Conservation (phyloP, 2,113 vertebrate species). For the Menidia beryllina region DNA sequence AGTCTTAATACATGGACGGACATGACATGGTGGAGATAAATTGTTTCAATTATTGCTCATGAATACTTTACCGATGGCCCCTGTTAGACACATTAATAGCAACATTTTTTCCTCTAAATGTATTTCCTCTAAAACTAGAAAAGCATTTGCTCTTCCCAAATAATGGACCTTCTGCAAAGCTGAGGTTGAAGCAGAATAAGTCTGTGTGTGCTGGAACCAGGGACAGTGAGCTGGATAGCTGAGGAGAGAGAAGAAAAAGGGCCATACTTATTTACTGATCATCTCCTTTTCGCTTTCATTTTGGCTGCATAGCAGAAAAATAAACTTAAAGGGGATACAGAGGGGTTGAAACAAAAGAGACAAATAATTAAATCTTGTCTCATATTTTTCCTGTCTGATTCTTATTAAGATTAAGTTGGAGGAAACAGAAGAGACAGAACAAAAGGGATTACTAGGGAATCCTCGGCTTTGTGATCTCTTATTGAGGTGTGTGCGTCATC, state of each 20-base stretch:
- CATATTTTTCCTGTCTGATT: neutral
- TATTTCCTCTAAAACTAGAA: too few relatives aligned
- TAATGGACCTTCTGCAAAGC: neutral
- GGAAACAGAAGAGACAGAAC: neutral
- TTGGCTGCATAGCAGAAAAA: neutral
- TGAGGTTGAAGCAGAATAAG: conserved; percentile 18
- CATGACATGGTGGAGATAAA: neutral
- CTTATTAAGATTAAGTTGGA: neutral
- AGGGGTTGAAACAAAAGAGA: neutral
- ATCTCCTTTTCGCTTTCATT: neutral
- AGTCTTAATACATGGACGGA: neutral
- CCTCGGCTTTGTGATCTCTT: neutral
- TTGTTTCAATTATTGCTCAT: neutral
- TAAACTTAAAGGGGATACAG: neutral
- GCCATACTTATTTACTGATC: neutral
- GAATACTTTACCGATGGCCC: neutral
- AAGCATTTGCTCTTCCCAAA: neutral
- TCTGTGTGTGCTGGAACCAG: neutral
- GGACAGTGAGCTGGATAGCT: neutral
- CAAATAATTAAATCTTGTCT: neutral
- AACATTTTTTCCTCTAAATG: too few relatives aligned
- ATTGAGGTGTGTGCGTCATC: conserved; percentile 24
- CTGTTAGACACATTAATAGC: too few relatives aligned
- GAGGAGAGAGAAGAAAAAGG: neutral
- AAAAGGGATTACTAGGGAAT: neutral